Evolutionary conservation across 2,113 vertebrate species (phyloP).

Genomic region (Melanostigma gelatinosum): DNA sequence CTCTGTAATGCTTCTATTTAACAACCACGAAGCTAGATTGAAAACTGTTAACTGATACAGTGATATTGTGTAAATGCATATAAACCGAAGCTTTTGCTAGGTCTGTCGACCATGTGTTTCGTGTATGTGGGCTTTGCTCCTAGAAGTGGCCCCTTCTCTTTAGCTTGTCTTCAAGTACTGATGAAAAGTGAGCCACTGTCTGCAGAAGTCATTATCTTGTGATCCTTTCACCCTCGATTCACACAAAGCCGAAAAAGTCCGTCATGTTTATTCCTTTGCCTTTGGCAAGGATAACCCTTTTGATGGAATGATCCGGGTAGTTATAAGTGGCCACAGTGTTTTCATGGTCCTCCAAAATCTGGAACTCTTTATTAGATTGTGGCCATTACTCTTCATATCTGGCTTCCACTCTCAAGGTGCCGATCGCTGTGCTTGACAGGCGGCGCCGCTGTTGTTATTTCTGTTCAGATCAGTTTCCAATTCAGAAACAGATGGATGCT

Average conservation of each 20-base stretch:
- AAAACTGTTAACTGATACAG: background rate
- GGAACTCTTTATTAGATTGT: slow-evolving; percentile 59
- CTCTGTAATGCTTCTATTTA: background rate
- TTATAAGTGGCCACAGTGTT: slow-evolving; percentile 51
- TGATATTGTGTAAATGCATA: background rate
- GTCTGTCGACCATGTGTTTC: slow-evolving; percentile 61
- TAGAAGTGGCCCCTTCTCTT: slow-evolving; percentile 36
- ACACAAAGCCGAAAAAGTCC: slow-evolving; percentile 66
- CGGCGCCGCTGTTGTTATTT: slow-evolving; percentile 20
- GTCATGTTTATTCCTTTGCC: slow-evolving; percentile 61
- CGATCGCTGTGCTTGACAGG: slow-evolving; percentile 44
- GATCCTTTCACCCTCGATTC: slow-evolving; percentile 45
- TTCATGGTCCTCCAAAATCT: slow-evolving; percentile 57
- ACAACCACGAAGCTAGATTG: background rate
- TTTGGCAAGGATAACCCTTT: slow-evolving; percentile 48
- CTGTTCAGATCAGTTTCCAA: slow-evolving; percentile 45
- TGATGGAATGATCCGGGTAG: slow-evolving; percentile 55
- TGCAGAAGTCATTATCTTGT: slow-evolving; percentile 75
- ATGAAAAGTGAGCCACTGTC: slow-evolving; percentile 61
- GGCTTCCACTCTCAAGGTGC: slow-evolving; percentile 42
- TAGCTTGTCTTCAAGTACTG: slow-evolving; percentile 40
- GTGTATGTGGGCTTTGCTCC: slow-evolving; percentile 40
- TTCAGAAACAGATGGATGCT: slow-evolving; percentile 32
- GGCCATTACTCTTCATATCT: slow-evolving; percentile 45
- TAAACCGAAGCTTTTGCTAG: background rate